Evolutionary conservation across 2,113 vertebrate genomes (phyloP).

Genomic region (Sander vitreus): DNA sequence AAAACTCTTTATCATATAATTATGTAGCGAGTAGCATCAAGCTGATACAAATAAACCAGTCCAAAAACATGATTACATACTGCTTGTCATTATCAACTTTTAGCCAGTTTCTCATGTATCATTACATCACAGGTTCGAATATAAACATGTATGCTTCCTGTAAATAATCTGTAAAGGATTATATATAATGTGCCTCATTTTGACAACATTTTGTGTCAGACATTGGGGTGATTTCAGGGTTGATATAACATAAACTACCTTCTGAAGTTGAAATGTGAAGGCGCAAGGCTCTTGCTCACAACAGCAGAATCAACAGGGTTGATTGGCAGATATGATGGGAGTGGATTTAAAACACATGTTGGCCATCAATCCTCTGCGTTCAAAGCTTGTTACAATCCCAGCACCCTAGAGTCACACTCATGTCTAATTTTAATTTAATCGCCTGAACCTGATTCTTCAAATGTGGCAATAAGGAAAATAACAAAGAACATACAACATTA

Average conservation of each 20-base stretch:
- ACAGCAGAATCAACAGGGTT: constrained; percentile 70
- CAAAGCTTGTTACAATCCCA: constrained; percentile 35
- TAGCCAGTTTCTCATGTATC: neutral
- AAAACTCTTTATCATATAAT: neutral
- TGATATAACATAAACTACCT: constrained; percentile 26
- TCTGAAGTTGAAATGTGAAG: constrained; percentile 23
- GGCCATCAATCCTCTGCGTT: constrained; percentile 45
- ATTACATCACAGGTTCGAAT: constrained; percentile 7
- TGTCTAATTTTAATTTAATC: constrained; percentile 46
- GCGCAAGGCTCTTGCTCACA: constrained; percentile 12
- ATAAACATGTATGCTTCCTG: constrained; percentile 5
- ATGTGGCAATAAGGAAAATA: neutral
- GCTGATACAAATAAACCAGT: neutral
- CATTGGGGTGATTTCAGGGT: constrained; percentile 14
- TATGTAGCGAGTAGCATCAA: neutral
- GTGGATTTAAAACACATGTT: constrained; percentile 64
- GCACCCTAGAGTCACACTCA: constrained; percentile 3
- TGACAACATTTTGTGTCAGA: constrained; percentile 4
- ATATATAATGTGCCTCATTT: constrained; percentile 6
- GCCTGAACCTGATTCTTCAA: neutral
- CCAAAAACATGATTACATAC: neutral
- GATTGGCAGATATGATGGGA: constrained; percentile 62
- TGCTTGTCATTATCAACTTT: neutral
- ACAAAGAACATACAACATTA: neutral
- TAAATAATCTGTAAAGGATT: constrained; percentile 29